phyloP scores from a whole-genome alignment of 2,888 invertebrate genomes.

The Agrochola lychnidis region DNA sequence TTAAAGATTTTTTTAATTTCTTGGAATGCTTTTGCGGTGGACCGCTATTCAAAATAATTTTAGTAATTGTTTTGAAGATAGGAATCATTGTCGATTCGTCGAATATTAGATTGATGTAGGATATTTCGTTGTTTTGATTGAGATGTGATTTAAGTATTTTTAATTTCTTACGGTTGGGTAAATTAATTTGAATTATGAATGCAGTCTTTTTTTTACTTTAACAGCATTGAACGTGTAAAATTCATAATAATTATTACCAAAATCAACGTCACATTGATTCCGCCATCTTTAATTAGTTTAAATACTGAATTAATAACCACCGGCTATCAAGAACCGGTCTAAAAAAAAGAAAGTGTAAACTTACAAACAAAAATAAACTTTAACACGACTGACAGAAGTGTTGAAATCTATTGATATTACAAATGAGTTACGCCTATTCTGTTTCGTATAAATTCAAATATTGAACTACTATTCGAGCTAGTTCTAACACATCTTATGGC shows the following conservation, averaged over 20 bases:
- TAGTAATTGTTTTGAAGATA: conserved; percentile 16
- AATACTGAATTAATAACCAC: conserved; percentile 60
- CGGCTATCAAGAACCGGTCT: conserved; percentile 1
- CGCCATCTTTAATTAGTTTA: conserved; percentile 73
- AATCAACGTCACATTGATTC: not conserved
- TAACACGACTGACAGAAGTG: fast-evolving
- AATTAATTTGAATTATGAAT: not conserved
- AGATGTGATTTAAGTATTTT: not conserved
- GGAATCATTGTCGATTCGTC: not conserved
- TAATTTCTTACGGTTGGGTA: not conserved
- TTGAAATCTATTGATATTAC: conserved; percentile 8
- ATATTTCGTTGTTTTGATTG: not conserved
- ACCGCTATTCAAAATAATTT: conserved; percentile 21
- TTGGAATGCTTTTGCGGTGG: conserved; percentile 48
- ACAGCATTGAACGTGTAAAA: not conserved
- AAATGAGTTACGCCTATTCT: conserved; percentile 22
- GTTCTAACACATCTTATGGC: conserved; percentile 28
- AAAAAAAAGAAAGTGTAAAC: conserved; percentile 6
- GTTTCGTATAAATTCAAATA: conserved; percentile 50
- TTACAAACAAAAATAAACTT: conserved; percentile 12
- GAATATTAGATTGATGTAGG: not conserved
- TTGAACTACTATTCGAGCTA: conserved; percentile 17
- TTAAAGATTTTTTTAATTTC: conserved; percentile 35
- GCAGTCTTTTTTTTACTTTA: not conserved
- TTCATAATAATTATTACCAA: not conserved